Base-by-base conservation (phyloP, 2,113 vertebrate species). In the Lutjanus erythropterus region DNA sequence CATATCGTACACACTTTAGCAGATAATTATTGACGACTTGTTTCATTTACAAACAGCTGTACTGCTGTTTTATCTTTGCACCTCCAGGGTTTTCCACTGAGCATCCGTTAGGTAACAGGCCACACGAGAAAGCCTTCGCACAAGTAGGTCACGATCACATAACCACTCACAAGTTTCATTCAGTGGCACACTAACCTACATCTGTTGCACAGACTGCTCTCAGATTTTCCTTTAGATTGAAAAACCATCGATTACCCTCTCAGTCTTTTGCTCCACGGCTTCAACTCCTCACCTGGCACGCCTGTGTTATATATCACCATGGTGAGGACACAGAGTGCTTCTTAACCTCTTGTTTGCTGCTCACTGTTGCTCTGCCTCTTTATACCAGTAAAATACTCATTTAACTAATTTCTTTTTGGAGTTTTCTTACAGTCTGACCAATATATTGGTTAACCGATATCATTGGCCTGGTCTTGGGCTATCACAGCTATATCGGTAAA, bases 171-270 rank as follows among this genome's bases (percentile, higher is more conserved):
- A 87, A 41, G 42, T 86, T 83, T 81, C 25, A 74, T 3, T 37
- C 65, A 4, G 33, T 76, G 90, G 83, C 89, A 91, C 86, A 89
- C 85, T 93, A 68, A 89, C 91, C 91, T 88, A 90, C 53, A 87
- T 92, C 52, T 66, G 56, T 7, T 14, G 18, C 56, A 33, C 44
- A 39, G 23, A 70, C 23, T 2, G 14, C 33, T 59, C 59, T 72
- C 31, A 76, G 25, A 53, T 60, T 75, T 73, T 61, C n/a, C 52
- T 23, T 18, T 12, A 5, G 39, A 25, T 7, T 37, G 31, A 15
- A 56, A 85, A 83, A 25, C 21, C 23, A 74, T 37, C n/a, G 46
- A 81, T 75, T 19, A 52, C 18, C 55, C 0, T 46, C 19, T 31
- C 3, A 29, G 55, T 25, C 39, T 64, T 60, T 21, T 47, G 66